Evolutionary conservation across 2,797 vertebrate genomes (phyloP).

Genomic region (Phyllotis vaccarum): DNA sequence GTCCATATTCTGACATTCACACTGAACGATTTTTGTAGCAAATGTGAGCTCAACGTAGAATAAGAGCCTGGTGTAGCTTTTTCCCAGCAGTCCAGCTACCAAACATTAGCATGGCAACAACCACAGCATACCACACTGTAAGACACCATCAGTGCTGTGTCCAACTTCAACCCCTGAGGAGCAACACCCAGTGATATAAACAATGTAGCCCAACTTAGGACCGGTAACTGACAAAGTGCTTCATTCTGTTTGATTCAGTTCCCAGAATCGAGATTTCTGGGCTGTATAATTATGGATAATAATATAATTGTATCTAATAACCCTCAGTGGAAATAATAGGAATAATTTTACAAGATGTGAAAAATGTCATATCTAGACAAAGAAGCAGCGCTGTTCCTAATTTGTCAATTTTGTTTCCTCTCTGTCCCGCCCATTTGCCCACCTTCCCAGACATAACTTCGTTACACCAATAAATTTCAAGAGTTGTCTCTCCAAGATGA

Average conservation of each 20-base stretch:
- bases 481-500: neutral
- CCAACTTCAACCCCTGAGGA: neutral
- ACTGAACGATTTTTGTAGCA: neutral
- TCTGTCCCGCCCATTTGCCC: neutral
- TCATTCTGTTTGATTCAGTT: constrained; percentile 7
- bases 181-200: neutral
- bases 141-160: neutral
- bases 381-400: neutral
- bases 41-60: neutral
- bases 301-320: constrained; percentile 30
- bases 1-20: constrained; percentile 4
- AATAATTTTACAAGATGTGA: constrained; percentile 52
- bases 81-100: constrained; percentile 6
- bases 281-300: neutral
- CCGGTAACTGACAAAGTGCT: neutral
- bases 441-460: neutral
- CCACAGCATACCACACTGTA: neutral
- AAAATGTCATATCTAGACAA: neutral
- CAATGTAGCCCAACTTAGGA: neutral
- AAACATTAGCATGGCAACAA: neutral
- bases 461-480: neutral
- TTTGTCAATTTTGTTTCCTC: neutral
- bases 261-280: constrained; percentile 23
- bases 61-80: neutral
- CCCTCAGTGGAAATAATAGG: neutral